A percentile compares a stretch with the other conserved stretches of the same genome.
phyloP scores from a whole-genome alignment of 1,140 invertebrate species.

The Drosophila leontia region DNA sequence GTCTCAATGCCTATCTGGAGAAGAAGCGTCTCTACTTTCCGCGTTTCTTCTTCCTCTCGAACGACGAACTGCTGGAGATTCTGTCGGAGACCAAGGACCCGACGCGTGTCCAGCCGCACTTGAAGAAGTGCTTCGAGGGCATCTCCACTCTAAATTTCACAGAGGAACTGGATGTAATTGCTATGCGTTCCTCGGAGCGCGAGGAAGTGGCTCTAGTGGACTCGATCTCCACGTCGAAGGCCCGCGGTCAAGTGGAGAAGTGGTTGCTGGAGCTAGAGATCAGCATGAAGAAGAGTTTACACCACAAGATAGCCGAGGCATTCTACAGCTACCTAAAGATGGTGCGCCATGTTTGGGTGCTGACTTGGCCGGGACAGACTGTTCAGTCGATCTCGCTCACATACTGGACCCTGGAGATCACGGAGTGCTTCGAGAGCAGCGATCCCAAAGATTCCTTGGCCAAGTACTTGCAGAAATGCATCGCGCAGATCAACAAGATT shows the following conservation, averaged over 20 bases:
- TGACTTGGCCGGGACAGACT: conserved; percentile 95
- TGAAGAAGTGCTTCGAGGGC: conserved; percentile 98
- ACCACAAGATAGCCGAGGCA: conserved; percentile 88
- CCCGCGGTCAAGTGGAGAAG: conserved; percentile 98
- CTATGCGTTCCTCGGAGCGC: conserved; percentile 95
- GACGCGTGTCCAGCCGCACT: conserved; percentile 97
- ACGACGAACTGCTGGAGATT: conserved; percentile 98
- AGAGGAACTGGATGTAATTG: conserved; percentile 93
- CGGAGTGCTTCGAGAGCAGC: conserved; percentile 88
- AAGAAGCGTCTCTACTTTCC: conserved; percentile 98
- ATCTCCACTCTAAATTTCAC: conserved; percentile 95
- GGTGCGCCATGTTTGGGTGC: conserved; percentile 91
- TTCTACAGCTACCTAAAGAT: conserved; percentile 89
- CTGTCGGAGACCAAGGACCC: conserved; percentile 98
- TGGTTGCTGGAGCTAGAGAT: conserved; percentile 96
- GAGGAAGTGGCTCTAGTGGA: conserved; percentile 93
- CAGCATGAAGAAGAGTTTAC: conserved; percentile 96
- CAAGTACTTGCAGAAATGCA: conserved; percentile 87
- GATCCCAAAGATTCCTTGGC: conserved; percentile 85
- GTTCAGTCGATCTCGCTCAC: conserved; percentile 93
- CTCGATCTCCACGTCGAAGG: conserved; percentile 93
- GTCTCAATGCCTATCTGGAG: conserved; percentile 96
- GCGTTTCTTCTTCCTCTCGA: conserved; percentile 98
- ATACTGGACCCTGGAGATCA: conserved; percentile 96
- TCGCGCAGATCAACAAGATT: conserved; percentile 91